A percentile compares a stretch with the other conserved stretches of the same genome.
Evolutionary conservation across 2,113 vertebrate species (phyloP).

Genomic region (Carassius gibelio): DNA sequence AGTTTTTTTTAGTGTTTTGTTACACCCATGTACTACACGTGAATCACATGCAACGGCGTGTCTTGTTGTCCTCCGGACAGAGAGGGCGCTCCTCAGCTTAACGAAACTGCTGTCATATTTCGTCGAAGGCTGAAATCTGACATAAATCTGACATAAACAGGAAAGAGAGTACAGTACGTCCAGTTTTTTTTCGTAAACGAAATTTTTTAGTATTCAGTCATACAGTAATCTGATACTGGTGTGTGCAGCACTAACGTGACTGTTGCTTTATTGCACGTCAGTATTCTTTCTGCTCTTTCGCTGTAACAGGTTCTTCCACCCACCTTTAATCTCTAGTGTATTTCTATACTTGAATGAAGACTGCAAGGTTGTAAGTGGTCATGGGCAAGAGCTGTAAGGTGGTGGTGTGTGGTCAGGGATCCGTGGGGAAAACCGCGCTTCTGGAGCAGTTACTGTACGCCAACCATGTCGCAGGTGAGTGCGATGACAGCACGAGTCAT

Average conservation of each 20-base stretch:
- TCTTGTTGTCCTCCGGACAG: not conserved
- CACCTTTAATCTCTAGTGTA: not conserved
- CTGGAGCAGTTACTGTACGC: slow-evolving; percentile 94
- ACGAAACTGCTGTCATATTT: no score
- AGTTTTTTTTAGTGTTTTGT: no score
- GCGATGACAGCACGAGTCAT: no score
- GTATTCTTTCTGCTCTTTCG: not conserved
- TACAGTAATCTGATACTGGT: no score
- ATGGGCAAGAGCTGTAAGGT: slow-evolving; percentile 99
- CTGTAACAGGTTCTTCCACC: not conserved
- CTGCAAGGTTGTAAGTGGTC: slow-evolving; percentile 22
- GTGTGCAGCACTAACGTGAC: not conserved
- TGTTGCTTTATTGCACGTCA: no score
- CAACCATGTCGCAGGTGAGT: slow-evolving; percentile 92
- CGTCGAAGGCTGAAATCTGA: no score
- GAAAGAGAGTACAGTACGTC: no score
- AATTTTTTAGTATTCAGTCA: no score
- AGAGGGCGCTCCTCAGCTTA: no score
- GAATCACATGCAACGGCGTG: not conserved
- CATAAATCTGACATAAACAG: no score
- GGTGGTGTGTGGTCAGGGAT: slow-evolving; percentile 89
- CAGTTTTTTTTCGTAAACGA: no score
- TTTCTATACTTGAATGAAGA: slow-evolving; percentile 17
- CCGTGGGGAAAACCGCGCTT: slow-evolving; percentile 93
- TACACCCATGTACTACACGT: no score